phyloP scores from a whole-genome alignment of 2,113 vertebrate genomes.

The Pelodiscus sinensis region DNA sequence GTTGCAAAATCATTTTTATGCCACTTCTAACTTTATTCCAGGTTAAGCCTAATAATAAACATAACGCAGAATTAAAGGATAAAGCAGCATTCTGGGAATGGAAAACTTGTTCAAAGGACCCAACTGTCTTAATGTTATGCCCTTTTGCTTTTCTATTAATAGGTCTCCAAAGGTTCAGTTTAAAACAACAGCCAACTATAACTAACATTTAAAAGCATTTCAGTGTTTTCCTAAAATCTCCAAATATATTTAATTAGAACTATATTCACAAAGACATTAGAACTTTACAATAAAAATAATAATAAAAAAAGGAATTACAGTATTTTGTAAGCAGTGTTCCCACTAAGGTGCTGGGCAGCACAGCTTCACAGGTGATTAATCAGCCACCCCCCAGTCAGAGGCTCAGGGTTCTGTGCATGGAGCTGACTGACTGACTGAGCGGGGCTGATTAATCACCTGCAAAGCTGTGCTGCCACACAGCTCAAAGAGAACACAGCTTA shows the following conservation, averaged over 20 bases:
- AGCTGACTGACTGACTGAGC: too few species aligned
- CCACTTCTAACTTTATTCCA: neutral
- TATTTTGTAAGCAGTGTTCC: neutral
- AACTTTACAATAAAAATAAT: neutral
- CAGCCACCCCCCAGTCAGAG: too few species aligned
- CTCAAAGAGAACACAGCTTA: too few species aligned
- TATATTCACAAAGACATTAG: neutral
- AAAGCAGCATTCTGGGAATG: neutral
- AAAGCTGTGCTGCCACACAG: too few species aligned
- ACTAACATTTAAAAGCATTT: neutral
- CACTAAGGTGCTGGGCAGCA: too few species aligned
- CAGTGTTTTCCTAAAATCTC: neutral
- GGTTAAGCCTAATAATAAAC: fast-evolving
- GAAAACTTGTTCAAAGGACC: neutral
- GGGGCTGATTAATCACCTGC: too few species aligned
- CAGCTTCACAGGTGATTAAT: too few species aligned
- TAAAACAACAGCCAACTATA: neutral
- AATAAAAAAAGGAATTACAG: neutral
- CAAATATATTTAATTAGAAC: neutral
- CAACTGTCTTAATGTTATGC: neutral
- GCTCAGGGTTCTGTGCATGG: too few species aligned
- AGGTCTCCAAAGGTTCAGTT: neutral
- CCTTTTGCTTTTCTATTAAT: neutral
- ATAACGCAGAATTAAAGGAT: conserved; percentile 7
- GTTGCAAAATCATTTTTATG: conserved; percentile 7